Evolutionary conservation across 2,113 vertebrate species (phyloP).

Genomic region (Aepyceros melampus): DNA sequence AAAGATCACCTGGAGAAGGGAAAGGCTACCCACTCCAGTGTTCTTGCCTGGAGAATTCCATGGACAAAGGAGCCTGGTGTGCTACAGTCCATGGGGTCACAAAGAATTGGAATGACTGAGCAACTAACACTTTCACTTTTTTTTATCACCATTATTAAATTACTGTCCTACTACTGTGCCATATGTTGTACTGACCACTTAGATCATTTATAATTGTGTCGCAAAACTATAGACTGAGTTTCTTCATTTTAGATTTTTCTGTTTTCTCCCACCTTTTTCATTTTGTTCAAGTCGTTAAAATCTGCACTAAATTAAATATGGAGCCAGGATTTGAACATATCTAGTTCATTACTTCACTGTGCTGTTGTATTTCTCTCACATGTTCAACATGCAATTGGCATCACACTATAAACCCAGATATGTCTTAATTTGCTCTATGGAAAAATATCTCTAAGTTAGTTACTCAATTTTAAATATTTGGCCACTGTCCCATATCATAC

Average conservation of each 20-base stretch:
- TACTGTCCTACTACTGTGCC: background rate
- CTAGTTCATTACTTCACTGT: fast-evolving
- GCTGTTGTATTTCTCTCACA: background rate
- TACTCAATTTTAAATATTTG: background rate
- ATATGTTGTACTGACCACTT: fast-evolving
- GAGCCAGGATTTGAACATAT: background rate
- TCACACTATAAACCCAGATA: background rate
- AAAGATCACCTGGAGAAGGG: background rate
- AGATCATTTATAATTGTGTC: background rate
- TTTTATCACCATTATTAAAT: background rate
- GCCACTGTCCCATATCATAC: background rate
- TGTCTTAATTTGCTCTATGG: background rate
- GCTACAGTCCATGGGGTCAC: background rate
- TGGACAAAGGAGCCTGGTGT: background rate
- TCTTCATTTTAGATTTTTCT: background rate
- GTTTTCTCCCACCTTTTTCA: background rate
- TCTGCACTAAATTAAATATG: background rate
- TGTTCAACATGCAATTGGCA: background rate
- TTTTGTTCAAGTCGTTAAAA: background rate
- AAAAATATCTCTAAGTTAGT: background rate
- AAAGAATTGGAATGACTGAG: background rate
- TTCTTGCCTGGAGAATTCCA: background rate
- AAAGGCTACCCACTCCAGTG: background rate
- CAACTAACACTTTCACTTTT: background rate
- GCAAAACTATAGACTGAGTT: background rate